phyloP scores from a whole-genome alignment of 1,140 invertebrate species.

The Acyrthosiphon pisum region DNA sequence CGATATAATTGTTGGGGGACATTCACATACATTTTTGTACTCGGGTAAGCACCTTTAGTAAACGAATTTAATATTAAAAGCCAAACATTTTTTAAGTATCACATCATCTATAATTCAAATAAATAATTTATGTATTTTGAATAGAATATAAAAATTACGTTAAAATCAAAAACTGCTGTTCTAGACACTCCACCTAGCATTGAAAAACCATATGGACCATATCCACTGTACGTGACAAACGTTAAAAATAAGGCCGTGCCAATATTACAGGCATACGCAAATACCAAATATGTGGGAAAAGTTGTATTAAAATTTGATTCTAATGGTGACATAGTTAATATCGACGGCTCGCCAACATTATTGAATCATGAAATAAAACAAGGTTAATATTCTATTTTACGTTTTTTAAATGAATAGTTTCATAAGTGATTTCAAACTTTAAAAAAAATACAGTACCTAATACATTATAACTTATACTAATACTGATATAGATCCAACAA shows the following conservation, averaged over 20 bases:
- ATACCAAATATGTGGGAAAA: constrained; percentile 89
- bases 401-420: neutral
- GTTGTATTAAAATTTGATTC: constrained; percentile 76
- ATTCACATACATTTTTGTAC: constrained; percentile 89
- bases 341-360: constrained; percentile 80
- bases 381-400: neutral
- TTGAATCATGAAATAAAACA: constrained; percentile 66
- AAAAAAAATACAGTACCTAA: neutral
- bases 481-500: neutral
- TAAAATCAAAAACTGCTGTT: neutral
- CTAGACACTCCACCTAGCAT: constrained; percentile 69
- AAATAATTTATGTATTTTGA: neutral
- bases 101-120: neutral
- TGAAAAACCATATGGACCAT: constrained; percentile 75
- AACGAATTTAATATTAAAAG: neutral
- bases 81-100: neutral
- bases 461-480: neutral
- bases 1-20: constrained; percentile 87
- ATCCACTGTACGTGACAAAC: constrained; percentile 79
- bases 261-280: constrained; percentile 90
- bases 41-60: constrained; percentile 64
- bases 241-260: constrained; percentile 75
- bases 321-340: constrained; percentile 74
- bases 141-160: neutral
- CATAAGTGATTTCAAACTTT: neutral